phyloP scores from a whole-genome alignment of 2,888 invertebrate genomes.

The Xylocampa areola region DNA sequence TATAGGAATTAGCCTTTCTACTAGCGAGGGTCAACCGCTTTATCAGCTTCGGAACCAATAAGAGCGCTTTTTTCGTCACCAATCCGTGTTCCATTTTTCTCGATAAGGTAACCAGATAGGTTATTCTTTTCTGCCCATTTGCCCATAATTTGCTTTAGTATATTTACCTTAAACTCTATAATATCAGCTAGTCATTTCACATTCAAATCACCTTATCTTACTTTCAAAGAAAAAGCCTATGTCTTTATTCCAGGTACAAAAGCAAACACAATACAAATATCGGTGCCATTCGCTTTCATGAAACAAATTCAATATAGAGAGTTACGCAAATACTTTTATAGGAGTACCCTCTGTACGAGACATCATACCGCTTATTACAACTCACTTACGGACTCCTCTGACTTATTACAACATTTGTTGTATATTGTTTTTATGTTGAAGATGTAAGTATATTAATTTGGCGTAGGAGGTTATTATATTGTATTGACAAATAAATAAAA shows the following conservation, averaged over 20 bases:
- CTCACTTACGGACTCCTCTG: not conserved
- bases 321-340: conserved; percentile 28
- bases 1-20: no score
- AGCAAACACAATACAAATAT: conserved; percentile 34
- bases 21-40: no score
- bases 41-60: no score
- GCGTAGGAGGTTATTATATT: no score
- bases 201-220: conserved; percentile 4
- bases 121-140: no score
- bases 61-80: no score
- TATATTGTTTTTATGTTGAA: not conserved
- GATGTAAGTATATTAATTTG: no score
- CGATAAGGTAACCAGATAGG: no score
- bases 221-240: conserved; percentile 5
- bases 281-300: conserved; percentile 28
- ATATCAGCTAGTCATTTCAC: conserved; percentile 6
- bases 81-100: no score
- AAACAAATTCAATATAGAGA: conserved; percentile 36
- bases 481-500: no score
- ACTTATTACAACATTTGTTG: not conserved
- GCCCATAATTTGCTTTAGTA: not conserved
- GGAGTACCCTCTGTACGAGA: not conserved
- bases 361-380: conserved; percentile 4
- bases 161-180: not conserved
- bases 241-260: conserved; percentile 13